Percentiles rank a stretch among this genome's conserved stretches.
These are phyloP conservation scores for Tetragnatha montana DNA, from an alignment of 2,888 invertebrate genomes.

Conservation along the genomic window DNA sequence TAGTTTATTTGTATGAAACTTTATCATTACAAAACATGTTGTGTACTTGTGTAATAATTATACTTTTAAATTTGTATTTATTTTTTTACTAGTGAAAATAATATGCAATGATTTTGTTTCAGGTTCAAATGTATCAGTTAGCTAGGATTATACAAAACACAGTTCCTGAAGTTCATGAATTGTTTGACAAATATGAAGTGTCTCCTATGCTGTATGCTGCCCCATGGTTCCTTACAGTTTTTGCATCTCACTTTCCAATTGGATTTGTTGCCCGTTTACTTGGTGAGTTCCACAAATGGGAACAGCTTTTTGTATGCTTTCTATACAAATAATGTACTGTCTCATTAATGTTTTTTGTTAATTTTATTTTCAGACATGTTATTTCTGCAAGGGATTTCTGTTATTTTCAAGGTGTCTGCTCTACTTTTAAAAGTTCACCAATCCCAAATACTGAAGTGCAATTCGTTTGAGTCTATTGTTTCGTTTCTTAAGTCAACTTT, in stretches of 20 bases:
- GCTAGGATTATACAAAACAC: conserved; percentile 91
- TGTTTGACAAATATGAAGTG: conserved; percentile 88
- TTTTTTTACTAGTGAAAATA: not conserved
- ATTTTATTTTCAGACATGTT: conserved; percentile 84
- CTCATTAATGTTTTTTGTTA: not conserved
- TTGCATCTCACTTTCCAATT: conserved; percentile 96
- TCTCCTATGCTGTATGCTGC: conserved; percentile 96
- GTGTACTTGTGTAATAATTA: not conserved
- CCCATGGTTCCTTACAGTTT: conserved; percentile 96
- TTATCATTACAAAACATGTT: not conserved
- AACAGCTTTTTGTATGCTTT: not conserved
- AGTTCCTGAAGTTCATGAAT: conserved; percentile 86
- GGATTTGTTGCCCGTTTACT: conserved; percentile 96
- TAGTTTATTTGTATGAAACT: not conserved
- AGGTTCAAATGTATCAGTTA: conserved; percentile 90
- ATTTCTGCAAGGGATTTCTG: conserved; percentile 89
- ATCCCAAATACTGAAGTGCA: conserved; percentile 87
- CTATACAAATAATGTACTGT: not conserved
- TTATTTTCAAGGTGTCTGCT: conserved; percentile 91
- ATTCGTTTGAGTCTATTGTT: conserved; percentile 94
- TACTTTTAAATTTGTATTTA: too few relatives aligned
- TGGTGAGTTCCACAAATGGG: conserved; percentile 79
- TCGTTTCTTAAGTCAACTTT: conserved; percentile 89
- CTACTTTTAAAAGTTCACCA: conserved; percentile 89
- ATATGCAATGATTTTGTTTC: conserved; percentile 48